Percentiles rank a stretch among this genome's conserved stretches.
Evolutionary conservation across 2,888 invertebrate species (phyloP).

Genomic region (Tinea trinotella): DNA sequence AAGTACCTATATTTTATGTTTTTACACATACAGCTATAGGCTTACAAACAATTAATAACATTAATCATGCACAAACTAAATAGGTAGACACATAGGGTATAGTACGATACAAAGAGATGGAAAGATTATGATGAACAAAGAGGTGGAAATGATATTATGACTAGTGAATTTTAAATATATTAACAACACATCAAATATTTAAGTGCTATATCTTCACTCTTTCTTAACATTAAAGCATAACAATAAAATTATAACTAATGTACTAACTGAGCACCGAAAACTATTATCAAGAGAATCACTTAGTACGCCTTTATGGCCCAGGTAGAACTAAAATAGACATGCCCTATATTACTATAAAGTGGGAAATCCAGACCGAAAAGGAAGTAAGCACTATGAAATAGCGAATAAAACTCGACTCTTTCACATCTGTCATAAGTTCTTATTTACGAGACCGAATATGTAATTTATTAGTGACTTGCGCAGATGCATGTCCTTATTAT

Average conservation of each 20-base stretch:
- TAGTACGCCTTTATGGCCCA: constrained; percentile 4
- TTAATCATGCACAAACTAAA: constrained; percentile 6
- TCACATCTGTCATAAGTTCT: background rate
- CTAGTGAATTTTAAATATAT: background rate
- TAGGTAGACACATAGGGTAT: no score
- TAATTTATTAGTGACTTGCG: constrained; percentile 16
- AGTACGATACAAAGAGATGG: background rate
- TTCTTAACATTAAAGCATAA: background rate
- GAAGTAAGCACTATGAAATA: background rate
- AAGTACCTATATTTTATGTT: background rate
- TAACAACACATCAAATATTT: background rate
- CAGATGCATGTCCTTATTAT: constrained; percentile 6
- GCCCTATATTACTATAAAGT: constrained; percentile 18
- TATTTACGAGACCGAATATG: background rate
- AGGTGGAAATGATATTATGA: background rate
- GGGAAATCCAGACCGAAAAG: background rate
- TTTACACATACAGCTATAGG: constrained; percentile 3
- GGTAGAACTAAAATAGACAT: constrained; percentile 10
- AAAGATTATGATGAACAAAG: background rate
- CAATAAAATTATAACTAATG: background rate
- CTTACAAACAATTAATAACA: constrained; percentile 2
- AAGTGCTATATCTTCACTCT: background rate
- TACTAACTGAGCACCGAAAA: constrained; percentile 6
- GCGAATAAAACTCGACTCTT: constrained; percentile 5
- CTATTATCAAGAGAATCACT: constrained; percentile 1